phyloP scores from a whole-genome alignment of 2,888 invertebrate species.

The Agelastica alni region DNA sequence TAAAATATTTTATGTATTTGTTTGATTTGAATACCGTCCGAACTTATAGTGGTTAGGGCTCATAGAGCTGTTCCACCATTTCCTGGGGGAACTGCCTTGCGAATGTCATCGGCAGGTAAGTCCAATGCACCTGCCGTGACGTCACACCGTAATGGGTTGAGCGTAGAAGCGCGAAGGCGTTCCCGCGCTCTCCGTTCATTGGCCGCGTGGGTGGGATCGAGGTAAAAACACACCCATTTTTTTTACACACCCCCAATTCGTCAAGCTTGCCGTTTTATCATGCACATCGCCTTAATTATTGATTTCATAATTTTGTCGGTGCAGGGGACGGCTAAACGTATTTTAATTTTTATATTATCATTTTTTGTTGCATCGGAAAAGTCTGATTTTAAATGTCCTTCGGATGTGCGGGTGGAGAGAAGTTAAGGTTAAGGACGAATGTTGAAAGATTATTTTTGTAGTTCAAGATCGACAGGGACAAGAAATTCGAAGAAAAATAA shows the following conservation, averaged over 20 bases:
- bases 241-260: constrained; percentile 33
- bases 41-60: no score
- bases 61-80: no score
- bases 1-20: no score
- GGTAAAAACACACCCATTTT: constrained; percentile 39
- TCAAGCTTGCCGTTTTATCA: constrained; percentile 21
- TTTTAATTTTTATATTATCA: neutral
- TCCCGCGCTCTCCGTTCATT: constrained; percentile 41
- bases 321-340: neutral
- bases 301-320: constrained; percentile 11
- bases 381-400: no score
- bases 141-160: constrained; percentile 42
- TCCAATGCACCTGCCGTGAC: constrained; percentile 48
- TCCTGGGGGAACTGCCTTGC: no score
- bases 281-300: constrained; percentile 19
- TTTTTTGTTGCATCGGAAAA: neutral
- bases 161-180: constrained; percentile 44
- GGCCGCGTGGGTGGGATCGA: constrained; percentile 49
- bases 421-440: no score
- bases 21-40: no score
- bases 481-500: neutral
- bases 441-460: no score
- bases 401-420: no score
- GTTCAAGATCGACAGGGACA: neutral
- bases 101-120: constrained; percentile 37